These are phyloP conservation scores for Asarcornis scutulata DNA, from an alignment of 2,113 vertebrate genomes.

Conservation along the genomic window DNA sequence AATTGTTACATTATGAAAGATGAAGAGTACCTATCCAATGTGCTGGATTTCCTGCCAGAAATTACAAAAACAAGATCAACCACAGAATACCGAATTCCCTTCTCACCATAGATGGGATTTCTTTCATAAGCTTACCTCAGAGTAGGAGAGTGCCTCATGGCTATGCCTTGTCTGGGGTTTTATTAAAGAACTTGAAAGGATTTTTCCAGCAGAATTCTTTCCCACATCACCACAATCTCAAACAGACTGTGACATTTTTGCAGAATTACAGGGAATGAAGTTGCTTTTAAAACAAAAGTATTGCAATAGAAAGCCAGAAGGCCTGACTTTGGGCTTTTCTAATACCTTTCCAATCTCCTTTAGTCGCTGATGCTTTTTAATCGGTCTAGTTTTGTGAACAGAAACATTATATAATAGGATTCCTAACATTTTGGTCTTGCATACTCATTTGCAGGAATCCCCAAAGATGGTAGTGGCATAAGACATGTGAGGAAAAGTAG, in stretches of 20 bases:
- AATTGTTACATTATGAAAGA: conserved; percentile 30
- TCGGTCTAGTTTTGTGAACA: background rate
- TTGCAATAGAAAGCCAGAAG: background rate
- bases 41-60: background rate
- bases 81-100: conserved; percentile 16
- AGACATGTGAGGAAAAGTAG: background rate
- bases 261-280: conserved; percentile 12
- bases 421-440: background rate
- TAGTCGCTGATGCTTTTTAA: background rate
- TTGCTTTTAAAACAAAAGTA: background rate
- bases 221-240: conserved; percentile 28
- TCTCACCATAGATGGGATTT: conserved; percentile 24
- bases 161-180: conserved; percentile 19
- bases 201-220: conserved; percentile 35
- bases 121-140: conserved; percentile 53
- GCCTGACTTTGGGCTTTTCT: background rate
- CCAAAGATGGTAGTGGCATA: background rate
- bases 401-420: background rate
- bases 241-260: conserved; percentile 39
- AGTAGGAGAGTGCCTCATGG: conserved; percentile 27
- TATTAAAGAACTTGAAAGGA: conserved; percentile 41
- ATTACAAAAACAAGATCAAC: conserved; percentile 25
- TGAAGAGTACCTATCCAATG: conserved; percentile 17
- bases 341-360: background rate
- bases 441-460: background rate